Evolutionary conservation across 2,888 invertebrate genomes (phyloP).

Genomic region (Norana najaformis): DNA sequence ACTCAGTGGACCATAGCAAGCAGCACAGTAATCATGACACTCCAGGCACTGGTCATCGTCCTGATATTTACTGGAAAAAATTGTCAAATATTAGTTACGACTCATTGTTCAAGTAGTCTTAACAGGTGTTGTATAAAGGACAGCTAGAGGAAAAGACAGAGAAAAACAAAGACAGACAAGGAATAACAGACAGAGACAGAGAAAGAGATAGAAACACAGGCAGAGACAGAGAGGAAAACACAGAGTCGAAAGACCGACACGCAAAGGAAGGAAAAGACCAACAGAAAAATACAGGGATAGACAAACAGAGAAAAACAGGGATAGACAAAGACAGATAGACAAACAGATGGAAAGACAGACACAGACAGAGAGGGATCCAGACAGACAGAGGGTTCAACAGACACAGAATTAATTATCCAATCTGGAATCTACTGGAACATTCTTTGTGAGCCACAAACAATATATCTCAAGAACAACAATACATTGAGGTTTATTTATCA

Average conservation of each 20-base stretch:
- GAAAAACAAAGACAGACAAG: not conserved
- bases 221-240: not conserved
- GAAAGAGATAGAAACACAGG: not conserved
- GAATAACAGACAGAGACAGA: not conserved
- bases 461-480: too few species aligned
- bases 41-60: slow-evolving; percentile 21
- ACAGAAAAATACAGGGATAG: too few species aligned
- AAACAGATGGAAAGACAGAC: too few species aligned
- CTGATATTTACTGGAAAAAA: slow-evolving; percentile 24
- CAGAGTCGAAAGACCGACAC: too few species aligned
- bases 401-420: too few species aligned
- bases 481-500: too few species aligned
- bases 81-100: not conserved
- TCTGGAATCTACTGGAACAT: too few species aligned
- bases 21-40: slow-evolving; percentile 35
- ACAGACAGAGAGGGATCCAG: too few species aligned
- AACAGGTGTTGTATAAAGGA: not conserved
- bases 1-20: slow-evolving; percentile 33
- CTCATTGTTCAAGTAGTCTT: not conserved
- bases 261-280: too few species aligned
- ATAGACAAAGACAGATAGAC: not conserved
- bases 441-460: too few species aligned
- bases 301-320: too few species aligned
- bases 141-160: not conserved
- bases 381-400: too few species aligned